Percentiles rank a stretch among this genome's conserved stretches.
These are phyloP conservation scores for Syrphus vitripennis DNA, from an alignment of 2,888 invertebrate species.

Conservation along the genomic window DNA sequence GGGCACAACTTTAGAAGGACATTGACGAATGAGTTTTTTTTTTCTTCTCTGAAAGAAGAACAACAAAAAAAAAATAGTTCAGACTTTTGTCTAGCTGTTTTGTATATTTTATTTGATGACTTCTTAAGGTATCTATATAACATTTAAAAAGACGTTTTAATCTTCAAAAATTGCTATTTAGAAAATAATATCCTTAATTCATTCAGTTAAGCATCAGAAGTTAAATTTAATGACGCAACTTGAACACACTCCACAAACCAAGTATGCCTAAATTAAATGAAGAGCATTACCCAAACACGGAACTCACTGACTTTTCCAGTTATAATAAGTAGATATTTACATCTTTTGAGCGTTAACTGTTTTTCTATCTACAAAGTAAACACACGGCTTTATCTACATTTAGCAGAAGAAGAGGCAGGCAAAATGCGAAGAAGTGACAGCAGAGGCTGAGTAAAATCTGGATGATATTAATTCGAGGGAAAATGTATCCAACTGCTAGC, in stretches of 20 bases:
- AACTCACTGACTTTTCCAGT: neutral
- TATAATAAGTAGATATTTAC: neutral
- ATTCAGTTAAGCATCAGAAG: neutral
- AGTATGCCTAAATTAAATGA: neutral
- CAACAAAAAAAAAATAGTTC: neutral
- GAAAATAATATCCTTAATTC: neutral
- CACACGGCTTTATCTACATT: neutral
- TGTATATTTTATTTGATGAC: neutral
- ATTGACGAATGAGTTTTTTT: conserved; percentile 7
- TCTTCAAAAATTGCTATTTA: neutral
- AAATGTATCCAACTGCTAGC: conserved; percentile 43
- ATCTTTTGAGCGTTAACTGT: conserved; percentile 55
- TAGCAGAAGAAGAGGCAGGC: neutral
- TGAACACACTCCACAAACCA: neutral
- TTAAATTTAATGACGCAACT: neutral
- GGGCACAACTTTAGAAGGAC: neutral
- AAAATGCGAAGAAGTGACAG: neutral
- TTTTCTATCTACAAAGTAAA: conserved; percentile 33
- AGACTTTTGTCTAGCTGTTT: neutral
- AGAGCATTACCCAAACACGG: conserved; percentile 15
- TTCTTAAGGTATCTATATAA: no score
- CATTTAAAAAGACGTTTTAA: neutral
- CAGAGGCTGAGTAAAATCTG: neutral
- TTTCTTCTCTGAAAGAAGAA: neutral
- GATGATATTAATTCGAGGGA: conserved; percentile 2